phyloP scores from a whole-genome alignment of 2,888 invertebrate species.

The Caenorhabditis parvicauda region DNA sequence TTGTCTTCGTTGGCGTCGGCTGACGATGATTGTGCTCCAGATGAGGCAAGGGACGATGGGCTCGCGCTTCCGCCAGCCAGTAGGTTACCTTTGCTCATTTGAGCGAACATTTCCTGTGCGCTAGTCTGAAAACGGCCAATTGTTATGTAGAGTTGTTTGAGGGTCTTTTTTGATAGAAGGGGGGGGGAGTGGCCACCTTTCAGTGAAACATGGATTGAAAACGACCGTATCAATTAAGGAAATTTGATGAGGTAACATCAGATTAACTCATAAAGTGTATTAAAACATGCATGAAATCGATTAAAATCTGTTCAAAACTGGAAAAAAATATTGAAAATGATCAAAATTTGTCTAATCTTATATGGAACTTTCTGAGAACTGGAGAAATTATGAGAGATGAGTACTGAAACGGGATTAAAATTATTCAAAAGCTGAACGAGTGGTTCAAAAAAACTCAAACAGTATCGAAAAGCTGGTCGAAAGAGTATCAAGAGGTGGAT shows the following conservation, averaged over 20 bases:
- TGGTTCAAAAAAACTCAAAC: too few species aligned
- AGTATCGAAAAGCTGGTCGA: too few species aligned
- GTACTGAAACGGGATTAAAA: too few species aligned
- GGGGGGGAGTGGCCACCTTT: too few species aligned
- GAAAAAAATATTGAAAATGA: constrained; percentile 4
- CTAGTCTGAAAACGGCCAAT: constrained; percentile 13
- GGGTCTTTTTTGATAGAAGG: too few species aligned
- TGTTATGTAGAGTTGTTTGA: neutral
- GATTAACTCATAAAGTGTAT: neutral
- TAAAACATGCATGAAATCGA: neutral
- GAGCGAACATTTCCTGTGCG: constrained; percentile 13
- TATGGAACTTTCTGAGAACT: too few species aligned
- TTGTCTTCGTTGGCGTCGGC: constrained; percentile 8
- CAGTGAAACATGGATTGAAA: too few species aligned
- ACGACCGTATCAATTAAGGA: too few species aligned
- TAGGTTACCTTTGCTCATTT: constrained; percentile 20
- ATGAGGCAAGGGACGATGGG: constrained; percentile 20
- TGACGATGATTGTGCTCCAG: constrained; percentile 25
- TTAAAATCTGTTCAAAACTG: constrained; percentile 1
- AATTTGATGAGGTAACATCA: neutral
- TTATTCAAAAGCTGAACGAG: too few species aligned
- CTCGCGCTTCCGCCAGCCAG: constrained; percentile 19
- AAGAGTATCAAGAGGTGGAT: too few species aligned
- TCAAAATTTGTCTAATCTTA: too few species aligned
- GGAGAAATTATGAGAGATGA: too few species aligned